Percentiles rank a stretch among this genome's conserved stretches.
Conservation (phyloP, 2,888 invertebrate genomes). For the Hermaeophaga mercurialis region DNA sequence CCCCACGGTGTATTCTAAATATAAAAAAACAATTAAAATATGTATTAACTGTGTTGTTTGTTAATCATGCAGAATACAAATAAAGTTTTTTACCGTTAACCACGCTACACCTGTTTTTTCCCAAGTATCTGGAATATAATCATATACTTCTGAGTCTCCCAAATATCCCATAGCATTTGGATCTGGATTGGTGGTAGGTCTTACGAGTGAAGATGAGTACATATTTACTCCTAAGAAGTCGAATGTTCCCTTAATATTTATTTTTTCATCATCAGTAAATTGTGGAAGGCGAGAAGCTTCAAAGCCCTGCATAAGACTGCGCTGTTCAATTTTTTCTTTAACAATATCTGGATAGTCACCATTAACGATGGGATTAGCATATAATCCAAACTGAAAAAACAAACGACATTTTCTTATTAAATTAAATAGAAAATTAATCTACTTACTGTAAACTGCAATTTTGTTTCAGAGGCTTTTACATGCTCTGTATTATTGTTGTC, state of each 20-base stretch:
- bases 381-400: constrained; percentile 38
- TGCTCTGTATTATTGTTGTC: neutral
- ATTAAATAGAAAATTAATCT: too few species aligned
- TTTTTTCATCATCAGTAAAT: constrained; percentile 65
- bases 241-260: constrained; percentile 63
- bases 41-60: neutral
- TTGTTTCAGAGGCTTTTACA: neutral
- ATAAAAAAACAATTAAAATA: too few species aligned
- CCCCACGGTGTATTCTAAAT: constrained; percentile 62
- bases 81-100: too few species aligned
- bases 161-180: neutral
- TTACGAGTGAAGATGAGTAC: constrained; percentile 11
- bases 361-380: constrained; percentile 64
- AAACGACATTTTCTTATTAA: neutral
- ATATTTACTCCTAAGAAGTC: constrained; percentile 31
- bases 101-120: neutral
- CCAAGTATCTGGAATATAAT: neutral
- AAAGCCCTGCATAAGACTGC: constrained; percentile 65
- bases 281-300: constrained; percentile 65
- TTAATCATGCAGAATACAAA: too few species aligned
- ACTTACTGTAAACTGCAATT: neutral
- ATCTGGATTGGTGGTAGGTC: neutral
- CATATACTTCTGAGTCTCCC: neutral
- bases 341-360: constrained; percentile 72
- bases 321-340: constrained; percentile 63